Evolutionary conservation across 1,140 invertebrate species (phyloP).

Genomic region (Gryon sp.): DNA sequence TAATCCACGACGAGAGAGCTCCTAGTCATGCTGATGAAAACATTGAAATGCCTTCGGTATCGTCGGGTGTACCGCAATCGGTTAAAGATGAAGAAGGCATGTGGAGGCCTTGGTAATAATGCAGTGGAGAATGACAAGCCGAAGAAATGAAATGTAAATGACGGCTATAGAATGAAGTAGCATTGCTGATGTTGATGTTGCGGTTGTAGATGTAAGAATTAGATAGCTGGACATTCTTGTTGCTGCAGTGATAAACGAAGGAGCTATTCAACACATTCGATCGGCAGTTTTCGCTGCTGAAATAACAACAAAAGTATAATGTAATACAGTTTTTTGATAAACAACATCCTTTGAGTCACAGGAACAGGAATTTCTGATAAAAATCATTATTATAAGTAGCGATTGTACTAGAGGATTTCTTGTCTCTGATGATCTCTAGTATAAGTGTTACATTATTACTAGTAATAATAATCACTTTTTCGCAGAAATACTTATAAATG

Average conservation of each 20-base stretch:
- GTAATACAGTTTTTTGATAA: too few relatives aligned
- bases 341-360: slow-evolving; percentile 6
- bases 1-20: slow-evolving; percentile 69
- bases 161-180: not conserved
- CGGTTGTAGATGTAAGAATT: slow-evolving; percentile 27
- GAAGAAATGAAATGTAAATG: too few relatives aligned
- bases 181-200: slow-evolving; percentile 26
- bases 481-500: slow-evolving; percentile 51
- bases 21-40: slow-evolving; percentile 69
- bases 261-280: not conserved
- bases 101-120: slow-evolving; percentile 78
- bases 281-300: slow-evolving; percentile 1
- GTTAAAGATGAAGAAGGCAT: slow-evolving; percentile 78
- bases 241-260: slow-evolving; percentile 29
- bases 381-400: slow-evolving; percentile 26
- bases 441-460: slow-evolving; percentile 43
- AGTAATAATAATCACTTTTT: slow-evolving; percentile 32
- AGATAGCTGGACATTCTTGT: slow-evolving; percentile 33
- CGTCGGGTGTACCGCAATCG: slow-evolving; percentile 66
- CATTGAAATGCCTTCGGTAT: slow-evolving; percentile 66
- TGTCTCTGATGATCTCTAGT: slow-evolving; percentile 14
- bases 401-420: slow-evolving; percentile 32
- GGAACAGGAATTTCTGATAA: slow-evolving; percentile 13
- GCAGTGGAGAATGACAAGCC: too few relatives aligned
- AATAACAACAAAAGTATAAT: too few relatives aligned